Evolutionary conservation across 2,797 vertebrate species (phyloP).

Genomic region (Scleropages formosus): DNA sequence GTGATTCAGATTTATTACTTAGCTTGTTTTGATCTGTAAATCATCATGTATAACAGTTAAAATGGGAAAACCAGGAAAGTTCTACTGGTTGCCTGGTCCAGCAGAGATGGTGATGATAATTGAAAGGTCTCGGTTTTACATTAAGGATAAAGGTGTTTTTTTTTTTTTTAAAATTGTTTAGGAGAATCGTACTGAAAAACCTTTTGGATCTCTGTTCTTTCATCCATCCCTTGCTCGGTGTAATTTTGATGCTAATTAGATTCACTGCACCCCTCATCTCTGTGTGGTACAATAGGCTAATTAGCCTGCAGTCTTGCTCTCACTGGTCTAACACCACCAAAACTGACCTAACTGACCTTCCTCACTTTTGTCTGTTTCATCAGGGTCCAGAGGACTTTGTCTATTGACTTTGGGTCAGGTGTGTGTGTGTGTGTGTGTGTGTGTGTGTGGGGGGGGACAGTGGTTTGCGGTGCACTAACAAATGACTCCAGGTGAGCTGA

Average conservation of each 20-base stretch:
- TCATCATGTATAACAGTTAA: too few relatives aligned
- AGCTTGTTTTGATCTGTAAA: constrained; percentile 7
- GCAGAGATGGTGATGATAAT: too few relatives aligned
- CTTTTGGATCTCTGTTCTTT: neutral
- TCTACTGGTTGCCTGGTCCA: too few relatives aligned
- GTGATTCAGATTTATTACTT: neutral
- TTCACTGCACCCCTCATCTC: neutral
- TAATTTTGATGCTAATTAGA: neutral
- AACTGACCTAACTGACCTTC: neutral
- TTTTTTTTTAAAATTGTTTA: neutral
- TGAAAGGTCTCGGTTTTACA: too few relatives aligned
- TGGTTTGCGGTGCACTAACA: too few relatives aligned
- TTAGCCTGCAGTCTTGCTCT: neutral
- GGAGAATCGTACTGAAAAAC: neutral
- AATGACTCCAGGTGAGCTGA: too few relatives aligned
- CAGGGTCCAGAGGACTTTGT: too few relatives aligned
- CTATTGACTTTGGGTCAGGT: neutral
- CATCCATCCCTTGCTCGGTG: neutral
- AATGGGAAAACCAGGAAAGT: too few relatives aligned
- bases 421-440: neutral
- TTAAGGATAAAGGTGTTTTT: too few relatives aligned
- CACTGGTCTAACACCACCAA: neutral
- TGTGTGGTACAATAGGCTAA: neutral
- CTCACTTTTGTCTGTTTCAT: neutral
- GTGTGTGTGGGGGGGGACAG: neutral